Evolutionary conservation across 2,888 invertebrate genomes (phyloP).

Genomic region (Hypena proboscidalis): DNA sequence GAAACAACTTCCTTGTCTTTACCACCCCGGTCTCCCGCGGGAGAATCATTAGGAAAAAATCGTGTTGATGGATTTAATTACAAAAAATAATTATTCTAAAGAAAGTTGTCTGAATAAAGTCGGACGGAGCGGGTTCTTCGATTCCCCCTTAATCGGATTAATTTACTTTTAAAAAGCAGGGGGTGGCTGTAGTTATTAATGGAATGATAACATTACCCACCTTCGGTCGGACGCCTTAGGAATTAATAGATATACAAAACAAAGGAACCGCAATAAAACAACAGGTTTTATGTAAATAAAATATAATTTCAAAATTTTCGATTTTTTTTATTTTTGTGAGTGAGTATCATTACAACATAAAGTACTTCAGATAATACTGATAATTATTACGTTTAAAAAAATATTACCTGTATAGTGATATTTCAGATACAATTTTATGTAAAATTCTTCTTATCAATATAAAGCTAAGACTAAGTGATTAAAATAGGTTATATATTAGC

Average conservation of each 20-base stretch:
- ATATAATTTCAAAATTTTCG: too few relatives aligned
- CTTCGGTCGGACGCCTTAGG: slow-evolving; percentile 73
- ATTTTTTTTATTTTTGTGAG: too few relatives aligned
- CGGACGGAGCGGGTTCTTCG: slow-evolving; percentile 83
- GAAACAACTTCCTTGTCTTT: slow-evolving; percentile 60
- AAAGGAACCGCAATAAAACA: slow-evolving; percentile 45
- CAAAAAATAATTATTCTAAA: slow-evolving; percentile 85
- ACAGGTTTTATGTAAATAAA: slow-evolving; percentile 3
- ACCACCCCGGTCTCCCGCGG: slow-evolving; percentile 66
- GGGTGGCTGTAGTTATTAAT: slow-evolving; percentile 84
- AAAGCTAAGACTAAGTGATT: too few relatives aligned
- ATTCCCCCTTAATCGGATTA: slow-evolving; percentile 85
- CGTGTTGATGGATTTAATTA: slow-evolving; percentile 86
- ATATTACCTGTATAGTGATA: too few relatives aligned
- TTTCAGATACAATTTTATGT: too few relatives aligned
- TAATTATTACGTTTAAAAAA: too few relatives aligned
- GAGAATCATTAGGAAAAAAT: slow-evolving; percentile 85
- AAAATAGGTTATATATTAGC: too few relatives aligned
- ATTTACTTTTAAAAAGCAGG: slow-evolving; percentile 84
- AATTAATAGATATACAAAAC: slow-evolving; percentile 56
- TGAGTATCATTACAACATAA: too few relatives aligned
- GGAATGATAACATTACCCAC: slow-evolving; percentile 84
- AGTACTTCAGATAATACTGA: too few relatives aligned
- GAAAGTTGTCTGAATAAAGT: slow-evolving; percentile 84
- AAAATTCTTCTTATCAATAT: too few relatives aligned